Conservation (phyloP, 1,140 invertebrate species). For the Oreohelix idahoensis region DNA sequence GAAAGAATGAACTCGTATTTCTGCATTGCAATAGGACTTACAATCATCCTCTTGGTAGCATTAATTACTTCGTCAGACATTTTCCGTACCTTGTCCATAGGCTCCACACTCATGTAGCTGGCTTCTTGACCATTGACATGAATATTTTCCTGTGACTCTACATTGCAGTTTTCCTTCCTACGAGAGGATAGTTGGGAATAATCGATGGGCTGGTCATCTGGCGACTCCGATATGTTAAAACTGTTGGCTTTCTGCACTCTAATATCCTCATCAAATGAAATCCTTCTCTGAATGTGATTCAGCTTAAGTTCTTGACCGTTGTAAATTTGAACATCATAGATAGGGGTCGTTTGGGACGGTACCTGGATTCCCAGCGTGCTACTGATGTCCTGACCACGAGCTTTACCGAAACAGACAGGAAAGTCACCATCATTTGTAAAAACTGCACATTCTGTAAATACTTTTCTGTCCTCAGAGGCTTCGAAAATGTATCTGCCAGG, state of each 20-base stretch:
- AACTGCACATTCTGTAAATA: neutral
- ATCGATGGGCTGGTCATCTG: constrained; percentile 11
- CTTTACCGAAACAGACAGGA: neutral
- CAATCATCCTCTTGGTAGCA: neutral
- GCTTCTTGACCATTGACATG: neutral
- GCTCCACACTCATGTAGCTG: no score
- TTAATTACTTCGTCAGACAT: neutral
- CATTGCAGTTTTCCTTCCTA: neutral
- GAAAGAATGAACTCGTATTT: constrained; percentile 37
- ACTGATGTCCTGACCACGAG: neutral
- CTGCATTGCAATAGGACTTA: neutral
- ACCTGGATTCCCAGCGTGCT: no score
- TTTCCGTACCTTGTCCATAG: neutral
- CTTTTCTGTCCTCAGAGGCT: neutral
- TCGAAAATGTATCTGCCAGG: neutral
- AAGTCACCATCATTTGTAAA: neutral
- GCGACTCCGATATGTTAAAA: neutral
- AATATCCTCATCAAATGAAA: neutral
- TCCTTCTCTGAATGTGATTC: neutral
- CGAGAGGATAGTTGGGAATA: constrained; percentile 18
- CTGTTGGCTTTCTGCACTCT: no score
- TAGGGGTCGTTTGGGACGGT: neutral
- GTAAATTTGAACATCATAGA: neutral
- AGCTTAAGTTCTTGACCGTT: neutral
- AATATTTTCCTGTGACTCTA: neutral